Base-by-base conservation (phyloP, 1,140 invertebrate species). In the Phymastichus coffea region DNA sequence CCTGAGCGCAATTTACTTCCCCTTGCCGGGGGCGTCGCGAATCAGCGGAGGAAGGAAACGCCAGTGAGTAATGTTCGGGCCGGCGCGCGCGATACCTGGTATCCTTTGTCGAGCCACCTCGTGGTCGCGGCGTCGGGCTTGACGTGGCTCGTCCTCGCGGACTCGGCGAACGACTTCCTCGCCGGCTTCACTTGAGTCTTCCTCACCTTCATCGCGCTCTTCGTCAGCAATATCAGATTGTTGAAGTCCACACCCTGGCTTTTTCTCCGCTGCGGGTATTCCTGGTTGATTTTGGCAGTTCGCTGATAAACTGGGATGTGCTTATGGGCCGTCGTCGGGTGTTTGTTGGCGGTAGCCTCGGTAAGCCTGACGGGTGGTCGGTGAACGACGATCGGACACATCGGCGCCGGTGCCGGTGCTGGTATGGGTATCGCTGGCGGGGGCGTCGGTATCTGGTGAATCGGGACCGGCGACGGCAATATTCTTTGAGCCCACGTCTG, bases 211-310 rank as follows among this genome's bases (percentile, higher is more conserved):
- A 77, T 74, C 0, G 70, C 75, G 22, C 63, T 78, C 30, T 77
- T 80, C 1, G 78, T 80, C 25, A 80, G 22, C 0, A 80, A 40
- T 37, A 80, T 80, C 1, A 80, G 60, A 60, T 80, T 80, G 17
- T 71, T 77, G 26, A 78, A 78, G 46, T 79, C 77, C 1, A 75
- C 75, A 0, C 76, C 77, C 15, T 76, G 73, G 49, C 48, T 72
- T 33, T 76, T 77, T 0, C 71, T 62, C 2, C 71, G 66, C 20
- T 72, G 67, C 0, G 59, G n/a, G 19, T 77, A 74, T 8, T 79
- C 76, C 0, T 65, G 49, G n/a, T 6, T 9, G 1, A 35, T 1
- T 46, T 62, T 62, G 1, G 20, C 26, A 0, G 72, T 68, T 22
- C 71, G 67, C 23, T 79, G 77, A 40, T 77, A 79, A 2, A 79